These are phyloP conservation scores for Saccostrea glomerata DNA, from an alignment of 1,140 invertebrate species.

Conservation along the genomic window DNA sequence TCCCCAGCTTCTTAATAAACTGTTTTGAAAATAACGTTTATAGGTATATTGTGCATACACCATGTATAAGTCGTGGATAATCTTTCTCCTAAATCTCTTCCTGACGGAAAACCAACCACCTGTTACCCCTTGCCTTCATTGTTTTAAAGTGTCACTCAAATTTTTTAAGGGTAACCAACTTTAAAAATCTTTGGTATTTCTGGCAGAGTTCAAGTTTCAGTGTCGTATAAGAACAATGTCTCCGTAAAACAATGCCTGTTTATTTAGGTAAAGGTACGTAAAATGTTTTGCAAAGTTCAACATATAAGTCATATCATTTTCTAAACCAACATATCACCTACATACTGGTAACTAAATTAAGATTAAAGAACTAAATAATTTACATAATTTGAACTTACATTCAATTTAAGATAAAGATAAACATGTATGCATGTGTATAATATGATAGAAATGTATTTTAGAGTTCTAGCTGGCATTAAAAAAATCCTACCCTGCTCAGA, in stretches of 20 bases:
- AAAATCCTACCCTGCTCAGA: too few relatives aligned
- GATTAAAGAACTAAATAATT: too few relatives aligned
- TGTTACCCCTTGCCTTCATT: constrained; percentile 19
- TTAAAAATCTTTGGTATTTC: not conserved
- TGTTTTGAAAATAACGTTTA: not conserved
- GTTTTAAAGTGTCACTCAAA: constrained; percentile 3
- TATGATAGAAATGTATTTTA: not conserved
- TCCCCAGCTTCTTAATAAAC: not conserved
- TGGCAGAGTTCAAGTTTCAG: constrained; percentile 8
- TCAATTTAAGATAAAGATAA: not conserved
- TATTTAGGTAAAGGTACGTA: too few relatives aligned
- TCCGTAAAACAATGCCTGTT: not conserved
- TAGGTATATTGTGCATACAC: not conserved
- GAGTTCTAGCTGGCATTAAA: too few relatives aligned
- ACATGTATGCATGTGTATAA: not conserved
- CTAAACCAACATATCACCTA: too few relatives aligned
- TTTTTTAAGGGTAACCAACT: constrained; percentile 12
- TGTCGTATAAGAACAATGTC: not conserved
- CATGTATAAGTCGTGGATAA: not conserved
- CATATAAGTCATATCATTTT: too few relatives aligned
- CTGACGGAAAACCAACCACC: constrained; percentile 7
- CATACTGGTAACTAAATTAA: too few relatives aligned
- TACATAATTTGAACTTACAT: too few relatives aligned
- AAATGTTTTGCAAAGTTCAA: too few relatives aligned
- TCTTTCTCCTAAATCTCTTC: constrained; percentile 10